Evolutionary conservation across 37 sponge, comb jelly and placozoan genomes (phyloP), one percentile per base, ranked within the genome.

Genomic region (Cliona cf. orientalis): DNA sequence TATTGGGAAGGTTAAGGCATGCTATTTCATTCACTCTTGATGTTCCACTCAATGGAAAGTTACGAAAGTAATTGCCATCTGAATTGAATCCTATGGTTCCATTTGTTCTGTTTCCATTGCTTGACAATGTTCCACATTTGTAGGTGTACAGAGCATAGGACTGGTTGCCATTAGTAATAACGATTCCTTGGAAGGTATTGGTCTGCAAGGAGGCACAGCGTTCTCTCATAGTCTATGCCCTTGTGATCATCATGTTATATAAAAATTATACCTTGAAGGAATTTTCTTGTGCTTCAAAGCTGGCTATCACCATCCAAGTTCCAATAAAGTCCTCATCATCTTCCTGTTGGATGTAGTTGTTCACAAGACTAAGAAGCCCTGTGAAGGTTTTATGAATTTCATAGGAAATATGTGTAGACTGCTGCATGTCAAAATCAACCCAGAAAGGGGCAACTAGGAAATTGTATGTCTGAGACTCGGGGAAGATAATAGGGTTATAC

Each of bases 51-150:
- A 71, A 49, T 44, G 72, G 72, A 28, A 45, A 41, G 72, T 71
- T 71, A 17, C 22, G 23, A 44, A 29, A 71, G 72, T n/a, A 71
- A 28, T 5, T 71, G 5, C 72, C 72, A 71, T 71, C 46, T 29
- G 72, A 42, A 23, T 71, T 71, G 72, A 71, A 71, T 45, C 72
- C 72, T 23, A 71, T 71, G 31, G 72, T 71, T 44, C 72, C 72
- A 71, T 71, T 71, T 45, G 40, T 44, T 3, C 23, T 14, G 49
- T 28, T 71, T 5, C 40, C 40, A 67, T 32, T 36, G 33, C 68
- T 67, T 2, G 49, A 22, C n/a, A 71, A 29, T 21, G 3, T 3
- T 40, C 72, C 72, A 71, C 72, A 71, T 3, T 44, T 46, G 49
- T 71, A 71, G 46, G 72, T 71, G 49, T 29, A 71, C 43, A 71